A percentile compares a stretch with the other conserved stretches of the same genome.
phyloP scores from a whole-genome alignment of 2,888 invertebrate genomes.

The Hipparchia semele region DNA sequence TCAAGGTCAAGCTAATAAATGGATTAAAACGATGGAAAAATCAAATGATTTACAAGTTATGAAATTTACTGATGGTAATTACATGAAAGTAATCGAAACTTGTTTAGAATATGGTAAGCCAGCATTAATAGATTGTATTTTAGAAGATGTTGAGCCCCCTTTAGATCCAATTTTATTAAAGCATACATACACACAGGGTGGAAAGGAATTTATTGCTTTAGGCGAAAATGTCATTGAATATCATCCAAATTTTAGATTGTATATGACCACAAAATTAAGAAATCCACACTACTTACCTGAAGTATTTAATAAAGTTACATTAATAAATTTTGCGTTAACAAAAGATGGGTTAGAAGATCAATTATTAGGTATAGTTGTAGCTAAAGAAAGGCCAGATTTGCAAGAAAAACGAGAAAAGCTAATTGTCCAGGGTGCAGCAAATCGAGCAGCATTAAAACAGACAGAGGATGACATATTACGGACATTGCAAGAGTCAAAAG shows the following conservation, averaged over 20 bases:
- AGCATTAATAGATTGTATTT: constrained; percentile 89
- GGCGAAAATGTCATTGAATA: constrained; percentile 92
- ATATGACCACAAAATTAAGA: constrained; percentile 91
- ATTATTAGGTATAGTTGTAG: constrained; percentile 91
- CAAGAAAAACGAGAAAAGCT: constrained; percentile 91
- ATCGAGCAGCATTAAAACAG: constrained; percentile 90
- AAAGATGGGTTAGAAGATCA: constrained; percentile 93
- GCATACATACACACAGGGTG: constrained; percentile 89
- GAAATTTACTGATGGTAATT: constrained; percentile 89
- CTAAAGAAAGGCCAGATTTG: constrained; percentile 92
- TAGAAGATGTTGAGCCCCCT: constrained; percentile 90
- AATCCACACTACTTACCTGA: constrained; percentile 95
- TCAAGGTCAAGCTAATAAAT: constrained; percentile 92
- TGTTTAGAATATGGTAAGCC: constrained; percentile 91
- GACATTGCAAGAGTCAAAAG: constrained; percentile 91
- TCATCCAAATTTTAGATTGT: constrained; percentile 88
- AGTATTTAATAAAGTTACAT: constrained; percentile 91
- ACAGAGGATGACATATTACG: constrained; percentile 95
- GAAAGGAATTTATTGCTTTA: constrained; percentile 88
- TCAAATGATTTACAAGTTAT: constrained; percentile 86
- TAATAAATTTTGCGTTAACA: constrained; percentile 93
- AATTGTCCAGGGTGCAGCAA: constrained; percentile 90
- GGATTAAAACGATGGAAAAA: constrained; percentile 93
- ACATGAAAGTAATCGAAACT: constrained; percentile 89
- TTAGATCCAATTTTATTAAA: constrained; percentile 90